Evolutionary conservation across 2,888 invertebrate genomes (phyloP).

Genomic region (Leptopilina myrica): DNA sequence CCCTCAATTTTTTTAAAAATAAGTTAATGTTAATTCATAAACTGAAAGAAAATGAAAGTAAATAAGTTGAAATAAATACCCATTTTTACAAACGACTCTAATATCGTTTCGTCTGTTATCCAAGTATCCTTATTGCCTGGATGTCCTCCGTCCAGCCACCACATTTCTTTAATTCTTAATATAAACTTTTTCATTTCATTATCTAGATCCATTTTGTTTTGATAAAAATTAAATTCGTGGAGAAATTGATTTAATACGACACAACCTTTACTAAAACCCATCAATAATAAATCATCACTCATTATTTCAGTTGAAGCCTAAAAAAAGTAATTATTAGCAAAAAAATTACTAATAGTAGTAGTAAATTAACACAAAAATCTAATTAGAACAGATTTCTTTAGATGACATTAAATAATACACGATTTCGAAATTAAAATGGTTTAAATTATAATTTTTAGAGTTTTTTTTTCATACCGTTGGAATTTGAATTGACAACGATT

Average conservation of each 20-base stretch:
- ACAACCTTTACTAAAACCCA: constrained; percentile 96
- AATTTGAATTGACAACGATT: constrained; percentile 48
- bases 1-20: background rate
- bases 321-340: background rate
- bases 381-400: too few species aligned
- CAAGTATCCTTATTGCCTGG: constrained; percentile 92
- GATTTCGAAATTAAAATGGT: too few species aligned
- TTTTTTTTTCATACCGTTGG: constrained; percentile 22
- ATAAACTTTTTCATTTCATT: constrained; percentile 81
- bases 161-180: constrained; percentile 85
- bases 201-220: constrained; percentile 82
- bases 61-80: constrained; percentile 76
- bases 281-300: constrained; percentile 61
- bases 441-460: too few species aligned
- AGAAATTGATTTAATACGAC: constrained; percentile 94
- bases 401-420: too few species aligned
- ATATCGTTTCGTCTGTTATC: constrained; percentile 86
- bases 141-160: constrained; percentile 95
- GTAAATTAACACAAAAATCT: too few species aligned
- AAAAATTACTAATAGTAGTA: background rate
- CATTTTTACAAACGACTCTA: constrained; percentile 85
- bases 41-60: background rate
- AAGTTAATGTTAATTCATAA: background rate
- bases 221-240: constrained; percentile 88
- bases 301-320: constrained; percentile 4